These are phyloP conservation scores for Eristalis arbustorum DNA, from an alignment of 2,888 invertebrate species.

Conservation along the genomic window DNA sequence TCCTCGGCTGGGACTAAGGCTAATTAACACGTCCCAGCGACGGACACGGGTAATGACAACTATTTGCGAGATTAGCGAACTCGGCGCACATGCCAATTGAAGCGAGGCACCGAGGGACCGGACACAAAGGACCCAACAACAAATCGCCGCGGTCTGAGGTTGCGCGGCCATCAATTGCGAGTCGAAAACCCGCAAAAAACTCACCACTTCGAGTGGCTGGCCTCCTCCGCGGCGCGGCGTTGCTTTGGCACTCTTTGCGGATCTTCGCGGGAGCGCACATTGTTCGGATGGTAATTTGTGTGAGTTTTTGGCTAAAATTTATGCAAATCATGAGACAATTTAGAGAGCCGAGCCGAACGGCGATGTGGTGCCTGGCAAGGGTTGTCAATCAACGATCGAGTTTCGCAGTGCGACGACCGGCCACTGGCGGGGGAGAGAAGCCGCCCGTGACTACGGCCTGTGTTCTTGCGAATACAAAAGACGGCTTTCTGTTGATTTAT, in stretches of 20 bases:
- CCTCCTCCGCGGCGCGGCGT: neutral
- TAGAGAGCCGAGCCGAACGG: conserved; percentile 27
- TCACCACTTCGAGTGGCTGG: neutral
- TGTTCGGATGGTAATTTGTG: conserved; percentile 64
- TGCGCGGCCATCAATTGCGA: neutral
- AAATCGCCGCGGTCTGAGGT: neutral
- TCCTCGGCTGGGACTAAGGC: neutral
- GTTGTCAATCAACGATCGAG: conserved; percentile 66
- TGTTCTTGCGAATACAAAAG: conserved; percentile 42
- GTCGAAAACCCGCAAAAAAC: neutral
- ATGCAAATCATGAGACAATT: conserved; percentile 69
- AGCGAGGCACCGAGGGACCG: conserved; percentile 18
- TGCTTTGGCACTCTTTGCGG: neutral
- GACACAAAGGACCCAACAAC: neutral
- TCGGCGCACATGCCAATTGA: conserved; percentile 57
- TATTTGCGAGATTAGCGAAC: conserved; percentile 62
- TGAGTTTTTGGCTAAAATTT: conserved; percentile 50
- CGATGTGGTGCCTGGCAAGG: conserved; percentile 20
- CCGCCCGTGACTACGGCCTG: neutral
- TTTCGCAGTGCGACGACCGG: conserved; percentile 7
- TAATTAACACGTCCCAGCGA: conserved; percentile 57
- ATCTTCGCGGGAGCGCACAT: conserved; percentile 25
- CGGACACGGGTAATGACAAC: conserved; percentile 48
- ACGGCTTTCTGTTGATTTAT: conserved; percentile 54
- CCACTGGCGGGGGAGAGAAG: neutral